Conservation (phyloP, 1,140 invertebrate species). For the Papilio polyxenes region DNA sequence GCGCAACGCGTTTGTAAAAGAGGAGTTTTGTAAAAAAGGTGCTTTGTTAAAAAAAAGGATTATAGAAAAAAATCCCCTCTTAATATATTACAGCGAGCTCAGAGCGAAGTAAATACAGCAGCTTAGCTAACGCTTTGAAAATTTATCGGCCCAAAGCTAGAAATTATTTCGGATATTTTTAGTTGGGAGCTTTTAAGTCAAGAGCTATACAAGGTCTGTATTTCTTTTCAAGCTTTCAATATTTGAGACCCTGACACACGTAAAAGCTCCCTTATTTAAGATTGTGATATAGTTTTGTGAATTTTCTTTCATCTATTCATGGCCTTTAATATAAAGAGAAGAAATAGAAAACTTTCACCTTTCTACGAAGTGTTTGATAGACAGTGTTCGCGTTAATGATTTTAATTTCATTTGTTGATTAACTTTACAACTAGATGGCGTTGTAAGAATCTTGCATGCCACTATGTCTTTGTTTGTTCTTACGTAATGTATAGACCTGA, state of each 20-base stretch:
- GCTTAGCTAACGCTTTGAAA: constrained; percentile 33
- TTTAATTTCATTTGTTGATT: too few relatives aligned
- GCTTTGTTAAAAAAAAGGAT: not conserved
- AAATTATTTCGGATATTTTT: constrained; percentile 37
- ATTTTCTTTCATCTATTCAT: not conserved
- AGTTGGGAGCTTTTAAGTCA: constrained; percentile 35
- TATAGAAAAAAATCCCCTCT: constrained; percentile 29
- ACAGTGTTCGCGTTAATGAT: too few relatives aligned
- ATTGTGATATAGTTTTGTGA: not conserved
- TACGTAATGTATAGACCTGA: too few relatives aligned
- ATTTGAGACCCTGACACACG: not conserved
- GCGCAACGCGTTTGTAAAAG: not conserved
- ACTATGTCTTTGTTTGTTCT: too few relatives aligned
- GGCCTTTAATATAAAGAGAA: not conserved
- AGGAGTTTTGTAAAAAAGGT: not conserved
- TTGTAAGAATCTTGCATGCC: too few relatives aligned
- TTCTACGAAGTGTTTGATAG: too few relatives aligned
- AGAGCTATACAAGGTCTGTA: constrained; percentile 25
- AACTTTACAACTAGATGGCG: too few relatives aligned
- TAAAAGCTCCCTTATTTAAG: not conserved
- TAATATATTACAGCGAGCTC: constrained; percentile 37
- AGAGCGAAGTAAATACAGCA: constrained; percentile 36
- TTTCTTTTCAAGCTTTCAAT: not conserved
- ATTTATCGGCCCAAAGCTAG: constrained; percentile 37
- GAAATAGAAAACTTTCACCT: too few relatives aligned